Base-by-base conservation (phyloP, 2,797 vertebrate species). In the Enteromius fasciolatus region DNA sequence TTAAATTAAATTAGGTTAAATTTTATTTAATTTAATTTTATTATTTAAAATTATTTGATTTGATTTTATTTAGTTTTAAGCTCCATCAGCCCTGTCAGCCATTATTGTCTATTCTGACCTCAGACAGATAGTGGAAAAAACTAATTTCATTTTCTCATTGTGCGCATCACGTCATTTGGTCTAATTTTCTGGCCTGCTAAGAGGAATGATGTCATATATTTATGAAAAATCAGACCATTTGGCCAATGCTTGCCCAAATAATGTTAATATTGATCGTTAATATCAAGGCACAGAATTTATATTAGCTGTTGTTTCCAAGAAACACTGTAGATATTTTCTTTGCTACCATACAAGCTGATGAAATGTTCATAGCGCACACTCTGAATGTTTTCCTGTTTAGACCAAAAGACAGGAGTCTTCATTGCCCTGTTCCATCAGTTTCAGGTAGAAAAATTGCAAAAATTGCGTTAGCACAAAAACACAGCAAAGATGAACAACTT, bases 341-440 rank as follows among this genome's bases (percentile, higher is more conserved):
- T 76, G 46, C 23, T 33, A 76, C 78, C 57, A 61, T 66, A 59
- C 59, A 74, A 86, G 25, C 41, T 63, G 5, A 23, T 66, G 9
- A 5, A 63, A 20, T n/a, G 48, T 36, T 77, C n/a, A 66, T 50
- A 44, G 76, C 9, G 5, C 17, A 33, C 11, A 50, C 18, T 50
- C 25, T 20, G 41, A 50, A 33, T 31, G 18, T 59, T 50, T 50
- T 36, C 12, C 44, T 50, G 18, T 66, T 66, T 15, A 66, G 28
- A 78, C 61, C 12, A 36, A 48, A 63, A 66, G 44, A 50, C 25
- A 74, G 54, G 25, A 63, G 31, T 75, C 66, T 70, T 78, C 77
- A 36, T 75, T 69, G 83, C 23, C 77, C 39, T 36, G 54, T 20
- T 80, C 81, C 86, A 85, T 87, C 81, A 81, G 72, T 85, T 81